phyloP scores from a whole-genome alignment of 2,888 invertebrate species.

The Leptopilina drosophilae region DNA sequence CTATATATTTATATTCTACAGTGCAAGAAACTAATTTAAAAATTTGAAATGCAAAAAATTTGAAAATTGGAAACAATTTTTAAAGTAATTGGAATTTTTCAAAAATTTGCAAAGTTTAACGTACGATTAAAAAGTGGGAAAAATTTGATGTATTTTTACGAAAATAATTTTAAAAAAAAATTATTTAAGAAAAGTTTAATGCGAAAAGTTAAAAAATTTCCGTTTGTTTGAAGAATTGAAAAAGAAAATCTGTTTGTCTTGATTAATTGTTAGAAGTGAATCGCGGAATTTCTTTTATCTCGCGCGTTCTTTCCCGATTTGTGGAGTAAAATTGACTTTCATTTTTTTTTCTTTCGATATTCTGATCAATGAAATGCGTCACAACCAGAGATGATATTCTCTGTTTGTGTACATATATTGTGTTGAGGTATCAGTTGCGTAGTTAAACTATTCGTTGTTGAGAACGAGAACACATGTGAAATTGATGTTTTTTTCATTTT shows the following conservation, averaged over 20 bases:
- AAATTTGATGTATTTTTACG: no score
- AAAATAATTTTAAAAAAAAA: no score
- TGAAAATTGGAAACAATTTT: no score
- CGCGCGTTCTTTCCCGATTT: neutral
- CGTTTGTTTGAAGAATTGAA: neutral
- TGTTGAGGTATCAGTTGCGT: constrained; percentile 37
- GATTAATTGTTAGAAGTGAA: neutral
- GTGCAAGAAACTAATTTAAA: neutral
- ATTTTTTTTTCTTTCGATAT: constrained; percentile 24
- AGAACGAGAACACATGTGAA: constrained; percentile 59
- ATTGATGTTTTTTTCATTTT: constrained; percentile 52
- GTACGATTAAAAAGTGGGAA: no score
- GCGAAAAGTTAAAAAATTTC: neutral
- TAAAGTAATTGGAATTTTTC: no score
- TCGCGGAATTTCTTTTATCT: neutral
- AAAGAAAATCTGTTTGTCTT: neutral
- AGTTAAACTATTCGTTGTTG: constrained; percentile 49
- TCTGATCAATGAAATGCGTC: constrained; percentile 10
- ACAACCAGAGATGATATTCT: neutral
- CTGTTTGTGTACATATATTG: constrained; percentile 9
- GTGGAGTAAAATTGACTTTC: neutral
- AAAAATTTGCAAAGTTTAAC: no score
- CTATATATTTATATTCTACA: neutral
- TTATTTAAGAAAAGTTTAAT: neutral
- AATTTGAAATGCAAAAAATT: neutral